phyloP scores from a whole-genome alignment of 2,888 invertebrate species.

The Melanargia galathea region DNA sequence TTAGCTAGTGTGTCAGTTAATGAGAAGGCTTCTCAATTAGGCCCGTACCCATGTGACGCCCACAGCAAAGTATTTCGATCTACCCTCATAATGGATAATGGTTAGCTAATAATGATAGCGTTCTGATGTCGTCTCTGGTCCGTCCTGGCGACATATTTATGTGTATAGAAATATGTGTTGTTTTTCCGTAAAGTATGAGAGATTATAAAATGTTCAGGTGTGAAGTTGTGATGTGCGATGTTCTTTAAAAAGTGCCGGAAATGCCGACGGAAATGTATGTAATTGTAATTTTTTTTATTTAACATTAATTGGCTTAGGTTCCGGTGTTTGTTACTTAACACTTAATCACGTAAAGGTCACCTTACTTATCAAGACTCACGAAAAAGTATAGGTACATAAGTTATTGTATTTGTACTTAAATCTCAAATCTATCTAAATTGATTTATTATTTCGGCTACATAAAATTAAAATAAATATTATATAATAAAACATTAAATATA shows the following conservation, averaged over 20 bases:
- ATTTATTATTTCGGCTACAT: too few relatives aligned
- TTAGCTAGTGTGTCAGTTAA: too few relatives aligned
- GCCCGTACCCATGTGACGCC: too few relatives aligned
- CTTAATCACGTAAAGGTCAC: neutral
- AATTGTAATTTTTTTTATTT: conserved; percentile 42
- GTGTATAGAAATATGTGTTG: neutral
- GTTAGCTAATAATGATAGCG: too few relatives aligned
- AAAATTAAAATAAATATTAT: too few relatives aligned
- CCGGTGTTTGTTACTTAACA: neutral
- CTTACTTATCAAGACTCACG: neutral
- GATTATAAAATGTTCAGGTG: conserved; percentile 14
- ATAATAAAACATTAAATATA: too few relatives aligned
- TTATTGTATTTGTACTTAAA: neutral
- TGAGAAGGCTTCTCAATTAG: too few relatives aligned
- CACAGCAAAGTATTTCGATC: too few relatives aligned
- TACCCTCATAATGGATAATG: too few relatives aligned
- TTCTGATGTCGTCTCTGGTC: too few relatives aligned
- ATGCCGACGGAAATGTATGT: conserved; percentile 69
- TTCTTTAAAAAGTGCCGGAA: conserved; percentile 71
- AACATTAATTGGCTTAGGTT: conserved; percentile 17
- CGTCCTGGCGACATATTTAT: too few relatives aligned
- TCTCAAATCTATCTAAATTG: too few relatives aligned
- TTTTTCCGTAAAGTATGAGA: neutral
- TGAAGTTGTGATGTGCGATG: conserved; percentile 47
- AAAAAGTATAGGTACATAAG: neutral